A percentile compares a stretch with the other conserved stretches of the same genome.
Evolutionary conservation across 2,888 invertebrate genomes (phyloP).

Genomic region (Drosophila paracracens): DNA sequence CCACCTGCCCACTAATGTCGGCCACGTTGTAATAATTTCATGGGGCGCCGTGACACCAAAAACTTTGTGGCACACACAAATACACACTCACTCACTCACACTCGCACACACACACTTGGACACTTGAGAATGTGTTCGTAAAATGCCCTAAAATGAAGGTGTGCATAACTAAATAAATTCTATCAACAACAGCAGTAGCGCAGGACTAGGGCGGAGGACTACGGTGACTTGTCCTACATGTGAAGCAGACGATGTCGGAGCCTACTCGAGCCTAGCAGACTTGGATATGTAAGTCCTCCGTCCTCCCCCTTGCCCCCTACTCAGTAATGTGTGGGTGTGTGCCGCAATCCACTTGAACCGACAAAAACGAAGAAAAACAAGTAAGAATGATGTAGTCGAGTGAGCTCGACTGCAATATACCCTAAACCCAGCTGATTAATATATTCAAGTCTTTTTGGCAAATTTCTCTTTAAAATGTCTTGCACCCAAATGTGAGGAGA

Average conservation of each 20-base stretch:
- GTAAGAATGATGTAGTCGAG: background rate
- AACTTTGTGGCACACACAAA: conserved; percentile 16
- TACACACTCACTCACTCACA: no score
- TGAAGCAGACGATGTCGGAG: conserved; percentile 52
- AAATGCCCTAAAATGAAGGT: conserved; percentile 76
- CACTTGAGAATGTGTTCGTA: conserved; percentile 65
- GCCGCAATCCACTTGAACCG: conserved; percentile 54
- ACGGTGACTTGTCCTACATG: conserved; percentile 53
- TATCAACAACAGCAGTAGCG: conserved; percentile 70
- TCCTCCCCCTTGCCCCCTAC: background rate
- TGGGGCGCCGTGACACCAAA: conserved; percentile 48
- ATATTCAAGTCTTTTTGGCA: background rate
- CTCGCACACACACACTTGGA: conserved; percentile 3
- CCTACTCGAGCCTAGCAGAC: conserved; percentile 40
- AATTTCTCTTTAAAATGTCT: background rate
- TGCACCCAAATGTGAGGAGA: background rate
- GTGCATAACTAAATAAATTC: conserved; percentile 81
- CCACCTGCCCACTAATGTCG: conserved; percentile 8
- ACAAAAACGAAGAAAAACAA: conserved; percentile 13
- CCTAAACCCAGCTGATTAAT: background rate
- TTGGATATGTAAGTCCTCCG: conserved; percentile 1
- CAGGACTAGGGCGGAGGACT: conserved; percentile 6
- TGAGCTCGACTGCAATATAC: background rate
- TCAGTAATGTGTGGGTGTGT: conserved; percentile 8
- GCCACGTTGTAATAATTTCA: conserved; percentile 31